A percentile compares a stretch with the other conserved stretches of the same genome.
Conservation (phyloP, 2,113 vertebrate genomes). For the Rhinolophus ferrumequinum region DNA sequence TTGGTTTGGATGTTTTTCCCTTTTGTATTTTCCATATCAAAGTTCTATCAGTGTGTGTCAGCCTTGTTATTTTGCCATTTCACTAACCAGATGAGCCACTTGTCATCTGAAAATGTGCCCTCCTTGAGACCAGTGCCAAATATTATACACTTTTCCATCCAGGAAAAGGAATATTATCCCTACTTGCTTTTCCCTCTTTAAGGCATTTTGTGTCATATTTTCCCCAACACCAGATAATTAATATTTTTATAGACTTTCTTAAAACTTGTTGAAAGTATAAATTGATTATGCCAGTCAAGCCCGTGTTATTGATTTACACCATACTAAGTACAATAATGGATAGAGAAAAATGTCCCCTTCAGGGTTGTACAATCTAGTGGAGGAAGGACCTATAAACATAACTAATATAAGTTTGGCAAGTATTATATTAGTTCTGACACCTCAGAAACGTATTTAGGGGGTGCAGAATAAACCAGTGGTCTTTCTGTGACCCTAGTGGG, state of each 20-base stretch:
- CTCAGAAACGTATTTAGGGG: background rate
- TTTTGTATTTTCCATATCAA: background rate
- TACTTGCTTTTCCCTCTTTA: background rate
- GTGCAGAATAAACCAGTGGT: background rate
- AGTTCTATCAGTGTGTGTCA: background rate
- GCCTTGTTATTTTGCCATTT: background rate
- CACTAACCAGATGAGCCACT: background rate
- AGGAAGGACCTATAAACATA: background rate
- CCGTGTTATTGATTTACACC: background rate
- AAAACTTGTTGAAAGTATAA: slow-evolving; percentile 1
- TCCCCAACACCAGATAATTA: background rate
- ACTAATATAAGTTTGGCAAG: background rate
- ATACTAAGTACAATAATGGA: background rate
- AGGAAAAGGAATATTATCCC: background rate
- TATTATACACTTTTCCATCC: background rate
- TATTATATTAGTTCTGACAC: background rate
- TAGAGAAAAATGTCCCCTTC: background rate
- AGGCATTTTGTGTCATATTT: background rate
- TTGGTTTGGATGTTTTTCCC: background rate
- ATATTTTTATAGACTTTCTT: background rate
- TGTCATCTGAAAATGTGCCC: background rate
- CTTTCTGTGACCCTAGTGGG: background rate
- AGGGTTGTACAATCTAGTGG: background rate
- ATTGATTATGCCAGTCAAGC: background rate
- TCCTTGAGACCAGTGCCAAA: background rate